phyloP scores from a whole-genome alignment of 2,888 invertebrate genomes.

The Agelastica alni region DNA sequence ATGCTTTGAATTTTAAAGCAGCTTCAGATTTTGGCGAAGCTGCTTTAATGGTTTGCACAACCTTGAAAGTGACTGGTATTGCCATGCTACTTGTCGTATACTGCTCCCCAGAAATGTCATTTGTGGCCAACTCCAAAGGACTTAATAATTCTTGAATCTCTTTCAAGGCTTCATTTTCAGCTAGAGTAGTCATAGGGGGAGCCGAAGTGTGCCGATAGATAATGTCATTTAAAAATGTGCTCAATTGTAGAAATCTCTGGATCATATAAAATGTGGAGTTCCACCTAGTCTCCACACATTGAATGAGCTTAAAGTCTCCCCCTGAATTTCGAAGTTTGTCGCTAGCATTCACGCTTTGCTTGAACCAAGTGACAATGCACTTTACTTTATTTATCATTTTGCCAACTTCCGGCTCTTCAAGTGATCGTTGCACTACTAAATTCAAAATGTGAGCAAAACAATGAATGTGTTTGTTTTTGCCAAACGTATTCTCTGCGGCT shows the following conservation, averaged over 20 bases:
- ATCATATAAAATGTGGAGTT: conserved; percentile 2
- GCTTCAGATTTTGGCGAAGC: not conserved
- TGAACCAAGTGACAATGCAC: conserved; percentile 23
- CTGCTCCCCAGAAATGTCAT: conserved; percentile 2
- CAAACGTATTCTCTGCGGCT: conserved; percentile 10
- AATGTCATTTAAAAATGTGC: not conserved
- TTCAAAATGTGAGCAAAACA: conserved; percentile 35
- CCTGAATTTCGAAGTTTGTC: conserved; percentile 4
- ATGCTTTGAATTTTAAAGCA: not conserved
- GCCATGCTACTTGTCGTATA: conserved; percentile 1
- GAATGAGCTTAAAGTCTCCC: too few relatives aligned
- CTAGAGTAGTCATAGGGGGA: conserved; percentile 1
- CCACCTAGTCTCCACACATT: conserved; percentile 11
- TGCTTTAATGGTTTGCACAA: not conserved
- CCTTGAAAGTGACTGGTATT: not conserved
- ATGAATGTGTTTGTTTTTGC: conserved; percentile 25
- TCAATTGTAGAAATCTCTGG: not conserved
- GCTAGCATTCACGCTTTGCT: conserved; percentile 18
- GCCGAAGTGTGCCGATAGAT: not conserved
- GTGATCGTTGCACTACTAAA: conserved; percentile 22
- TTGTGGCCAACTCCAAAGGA: conserved; percentile 1
- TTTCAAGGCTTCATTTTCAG: not conserved
- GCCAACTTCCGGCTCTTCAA: conserved; percentile 3
- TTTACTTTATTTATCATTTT: conserved; percentile 9
- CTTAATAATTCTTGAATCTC: not conserved